Conservation (phyloP, 2,888 invertebrate species). For the Seira musarum region DNA sequence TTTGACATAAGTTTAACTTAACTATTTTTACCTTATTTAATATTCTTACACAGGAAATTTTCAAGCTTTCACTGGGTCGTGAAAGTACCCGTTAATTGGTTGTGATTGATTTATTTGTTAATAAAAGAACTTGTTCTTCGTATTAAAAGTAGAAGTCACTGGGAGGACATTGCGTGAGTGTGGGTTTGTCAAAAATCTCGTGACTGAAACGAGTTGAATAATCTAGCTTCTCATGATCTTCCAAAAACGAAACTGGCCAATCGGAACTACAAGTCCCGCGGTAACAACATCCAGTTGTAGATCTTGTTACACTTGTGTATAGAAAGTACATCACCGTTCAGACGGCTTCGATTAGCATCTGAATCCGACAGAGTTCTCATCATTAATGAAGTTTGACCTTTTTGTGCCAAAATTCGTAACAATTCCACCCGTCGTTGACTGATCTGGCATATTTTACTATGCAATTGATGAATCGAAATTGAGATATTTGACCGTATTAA, state of each 20-base stretch:
- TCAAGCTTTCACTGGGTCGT: not conserved
- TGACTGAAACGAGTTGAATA: slow-evolving; percentile 15
- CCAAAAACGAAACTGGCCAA: slow-evolving; percentile 8
- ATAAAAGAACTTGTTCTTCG: not conserved
- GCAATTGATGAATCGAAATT: slow-evolving; percentile 11
- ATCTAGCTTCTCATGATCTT: not conserved
- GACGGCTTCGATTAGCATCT: not conserved
- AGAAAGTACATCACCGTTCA: slow-evolving; percentile 29
- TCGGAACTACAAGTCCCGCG: not conserved
- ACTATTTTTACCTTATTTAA: no score
- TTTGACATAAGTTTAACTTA: no score
- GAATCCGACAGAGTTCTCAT: slow-evolving; percentile 2
- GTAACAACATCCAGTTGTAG: slow-evolving; percentile 12
- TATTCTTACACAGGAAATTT: no score
- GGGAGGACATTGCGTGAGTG: slow-evolving; percentile 11
- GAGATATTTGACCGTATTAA: slow-evolving; percentile 2
- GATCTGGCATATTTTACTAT: slow-evolving; percentile 20
- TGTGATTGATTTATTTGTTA: not conserved
- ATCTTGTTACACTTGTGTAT: slow-evolving; percentile 31
- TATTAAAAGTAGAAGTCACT: slow-evolving; percentile 20
- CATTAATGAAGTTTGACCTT: slow-evolving; percentile 16
- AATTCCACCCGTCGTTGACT: slow-evolving; percentile 27
- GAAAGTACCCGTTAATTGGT: not conserved
- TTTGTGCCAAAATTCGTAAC: slow-evolving; percentile 23
- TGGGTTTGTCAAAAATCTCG: slow-evolving; percentile 1